These are phyloP conservation scores for Phrynocephalus guinanensis DNA, from an alignment of 2,797 vertebrate species.

Conservation along the genomic window DNA sequence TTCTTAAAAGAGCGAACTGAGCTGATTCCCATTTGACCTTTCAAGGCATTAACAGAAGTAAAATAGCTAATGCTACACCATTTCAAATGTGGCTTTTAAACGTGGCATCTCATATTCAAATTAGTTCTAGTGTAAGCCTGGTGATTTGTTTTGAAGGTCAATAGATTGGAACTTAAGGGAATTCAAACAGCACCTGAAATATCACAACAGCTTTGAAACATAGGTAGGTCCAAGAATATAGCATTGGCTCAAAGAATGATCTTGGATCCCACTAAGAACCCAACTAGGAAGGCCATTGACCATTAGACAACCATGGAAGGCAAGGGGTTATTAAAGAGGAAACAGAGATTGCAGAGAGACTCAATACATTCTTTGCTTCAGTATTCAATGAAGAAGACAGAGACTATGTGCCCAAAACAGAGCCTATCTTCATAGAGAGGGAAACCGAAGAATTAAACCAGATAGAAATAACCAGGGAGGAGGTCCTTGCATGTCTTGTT, in stretches of 20 bases:
- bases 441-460: no score
- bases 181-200: neutral
- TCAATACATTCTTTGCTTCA: no score
- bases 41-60: slow-evolving; percentile 15
- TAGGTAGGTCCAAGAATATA: neutral
- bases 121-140: slow-evolving; percentile 28
- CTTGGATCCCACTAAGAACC: neutral
- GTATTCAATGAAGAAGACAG: no score
- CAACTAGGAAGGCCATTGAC: neutral
- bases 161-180: neutral
- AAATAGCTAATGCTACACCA: slow-evolving; percentile 15
- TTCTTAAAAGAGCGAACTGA: neutral
- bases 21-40: slow-evolving; percentile 38
- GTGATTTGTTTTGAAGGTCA: slow-evolving; percentile 19
- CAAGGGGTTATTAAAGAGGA: no score
- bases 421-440: no score
- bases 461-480: no score
- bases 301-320: no score
- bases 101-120: neutral
- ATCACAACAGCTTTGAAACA: neutral
- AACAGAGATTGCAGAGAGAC: no score
- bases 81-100: neutral
- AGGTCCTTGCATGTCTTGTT: no score
- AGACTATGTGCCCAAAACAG: no score
- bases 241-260: neutral